Percentiles rank a stretch among this genome's conserved stretches.
These are phyloP conservation scores for Calyptomena viridis DNA, from an alignment of 2,113 vertebrate species.

Conservation along the genomic window DNA sequence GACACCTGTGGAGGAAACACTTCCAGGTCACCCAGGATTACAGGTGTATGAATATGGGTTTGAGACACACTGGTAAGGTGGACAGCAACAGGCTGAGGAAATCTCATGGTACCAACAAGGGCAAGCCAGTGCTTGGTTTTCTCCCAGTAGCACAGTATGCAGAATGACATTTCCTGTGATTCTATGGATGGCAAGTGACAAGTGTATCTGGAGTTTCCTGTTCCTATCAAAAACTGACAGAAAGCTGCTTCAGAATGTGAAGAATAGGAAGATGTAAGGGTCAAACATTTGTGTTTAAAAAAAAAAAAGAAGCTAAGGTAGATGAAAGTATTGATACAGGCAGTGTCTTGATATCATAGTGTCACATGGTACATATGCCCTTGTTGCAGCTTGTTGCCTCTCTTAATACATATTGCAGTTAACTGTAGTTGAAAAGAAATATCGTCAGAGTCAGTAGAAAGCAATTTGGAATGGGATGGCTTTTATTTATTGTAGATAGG, in stretches of 20 bases:
- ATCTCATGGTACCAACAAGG: not conserved
- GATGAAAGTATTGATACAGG: not conserved
- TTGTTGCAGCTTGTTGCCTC: not conserved
- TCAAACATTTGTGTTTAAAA: not conserved
- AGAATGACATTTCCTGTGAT: not conserved
- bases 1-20: accelerated
- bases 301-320: not conserved
- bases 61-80: not conserved
- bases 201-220: not conserved
- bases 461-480: not conserved
- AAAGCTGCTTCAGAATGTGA: not conserved
- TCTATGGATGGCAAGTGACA: not conserved
- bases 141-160: not conserved
- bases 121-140: not conserved
- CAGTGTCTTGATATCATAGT: not conserved
- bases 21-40: not conserved
- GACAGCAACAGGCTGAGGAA: not conserved
- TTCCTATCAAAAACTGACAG: not conserved
- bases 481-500: not conserved
- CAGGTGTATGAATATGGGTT: not conserved
- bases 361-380: not conserved
- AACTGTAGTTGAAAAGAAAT: not conserved
- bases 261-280: not conserved
- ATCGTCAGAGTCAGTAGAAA: not conserved
- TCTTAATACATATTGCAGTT: not conserved